Evolutionary conservation across 2,888 invertebrate genomes (phyloP).

Genomic region (Plagodis dolabraria): DNA sequence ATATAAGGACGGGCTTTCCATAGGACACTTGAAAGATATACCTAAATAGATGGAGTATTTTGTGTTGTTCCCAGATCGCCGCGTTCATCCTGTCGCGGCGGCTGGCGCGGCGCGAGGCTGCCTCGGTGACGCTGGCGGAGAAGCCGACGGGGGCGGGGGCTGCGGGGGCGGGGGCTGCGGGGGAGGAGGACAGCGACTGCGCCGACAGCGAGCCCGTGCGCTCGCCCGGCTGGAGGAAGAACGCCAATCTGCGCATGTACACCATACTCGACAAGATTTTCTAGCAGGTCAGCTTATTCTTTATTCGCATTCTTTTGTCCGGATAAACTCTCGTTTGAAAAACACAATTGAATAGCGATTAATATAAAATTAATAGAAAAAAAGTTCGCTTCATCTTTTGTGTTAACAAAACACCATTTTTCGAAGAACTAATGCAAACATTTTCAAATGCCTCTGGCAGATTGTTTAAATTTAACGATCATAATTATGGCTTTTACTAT

Average conservation of each 20-base stretch:
- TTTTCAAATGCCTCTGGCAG: no score
- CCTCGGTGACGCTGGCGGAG: background rate
- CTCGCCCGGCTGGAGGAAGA: conserved; percentile 71
- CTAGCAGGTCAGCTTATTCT: conserved; percentile 67
- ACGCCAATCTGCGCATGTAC: conserved; percentile 79
- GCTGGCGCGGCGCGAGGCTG: conserved; percentile 61
- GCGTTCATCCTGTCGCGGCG: conserved; percentile 72
- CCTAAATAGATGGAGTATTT: no score
- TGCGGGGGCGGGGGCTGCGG: conserved; percentile 39
- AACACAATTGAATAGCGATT: no score
- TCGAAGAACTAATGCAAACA: no score
- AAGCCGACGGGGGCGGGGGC: conserved; percentile 30
- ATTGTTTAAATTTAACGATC: no score
- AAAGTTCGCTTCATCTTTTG: no score
- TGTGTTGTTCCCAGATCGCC: conserved; percentile 52
- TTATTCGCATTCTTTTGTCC: background rate
- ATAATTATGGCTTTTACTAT: no score
- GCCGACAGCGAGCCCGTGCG: conserved; percentile 41
- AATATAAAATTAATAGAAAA: no score
- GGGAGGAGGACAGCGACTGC: conserved; percentile 53
- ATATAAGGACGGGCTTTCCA: no score
- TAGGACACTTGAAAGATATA: no score
- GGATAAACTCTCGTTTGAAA: background rate
- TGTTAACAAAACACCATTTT: no score
- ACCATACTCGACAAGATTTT: conserved; percentile 81